phyloP scores from a whole-genome alignment of 1,140 invertebrate species.

The Elymnias hypermnestra region DNA sequence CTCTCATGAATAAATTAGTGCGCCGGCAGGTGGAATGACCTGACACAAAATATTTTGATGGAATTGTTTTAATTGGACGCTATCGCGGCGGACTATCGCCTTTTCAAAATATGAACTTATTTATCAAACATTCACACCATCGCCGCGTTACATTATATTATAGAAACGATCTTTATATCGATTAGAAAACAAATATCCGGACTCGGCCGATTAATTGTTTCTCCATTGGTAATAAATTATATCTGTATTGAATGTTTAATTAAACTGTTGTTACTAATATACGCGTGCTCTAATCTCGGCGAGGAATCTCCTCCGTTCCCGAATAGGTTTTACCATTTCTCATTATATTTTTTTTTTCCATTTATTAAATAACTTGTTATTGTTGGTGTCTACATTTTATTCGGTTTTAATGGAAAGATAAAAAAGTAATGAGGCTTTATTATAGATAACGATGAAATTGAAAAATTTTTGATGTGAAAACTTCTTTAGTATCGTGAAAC shows the following conservation, averaged over 20 bases:
- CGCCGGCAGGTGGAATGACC: conserved; percentile 69
- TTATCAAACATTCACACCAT: conserved; percentile 54
- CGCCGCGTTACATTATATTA: conserved; percentile 54
- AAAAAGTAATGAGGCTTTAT: too few species aligned
- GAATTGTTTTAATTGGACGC: conserved; percentile 73
- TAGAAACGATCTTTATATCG: conserved; percentile 48
- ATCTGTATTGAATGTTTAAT: conserved; percentile 11
- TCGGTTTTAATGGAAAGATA: too few species aligned
- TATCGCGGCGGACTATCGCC: conserved; percentile 61
- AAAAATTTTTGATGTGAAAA: too few species aligned
- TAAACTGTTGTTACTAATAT: conserved; percentile 11
- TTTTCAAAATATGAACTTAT: conserved; percentile 64
- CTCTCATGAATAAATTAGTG: conserved; percentile 68
- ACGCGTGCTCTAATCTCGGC: neutral
- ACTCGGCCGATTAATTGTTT: conserved; percentile 47
- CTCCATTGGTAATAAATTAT: conserved; percentile 20
- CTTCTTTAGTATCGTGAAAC: too few species aligned
- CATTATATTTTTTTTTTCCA: neutral
- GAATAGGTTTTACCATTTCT: neutral
- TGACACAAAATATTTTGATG: conserved; percentile 74
- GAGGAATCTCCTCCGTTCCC: neutral
- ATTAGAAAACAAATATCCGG: conserved; percentile 64
- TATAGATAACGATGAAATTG: too few species aligned
- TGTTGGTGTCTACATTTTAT: too few species aligned
- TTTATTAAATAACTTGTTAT: too few species aligned